Conservation (phyloP, 1,140 invertebrate genomes). For the Tigriopus japonicus region DNA sequence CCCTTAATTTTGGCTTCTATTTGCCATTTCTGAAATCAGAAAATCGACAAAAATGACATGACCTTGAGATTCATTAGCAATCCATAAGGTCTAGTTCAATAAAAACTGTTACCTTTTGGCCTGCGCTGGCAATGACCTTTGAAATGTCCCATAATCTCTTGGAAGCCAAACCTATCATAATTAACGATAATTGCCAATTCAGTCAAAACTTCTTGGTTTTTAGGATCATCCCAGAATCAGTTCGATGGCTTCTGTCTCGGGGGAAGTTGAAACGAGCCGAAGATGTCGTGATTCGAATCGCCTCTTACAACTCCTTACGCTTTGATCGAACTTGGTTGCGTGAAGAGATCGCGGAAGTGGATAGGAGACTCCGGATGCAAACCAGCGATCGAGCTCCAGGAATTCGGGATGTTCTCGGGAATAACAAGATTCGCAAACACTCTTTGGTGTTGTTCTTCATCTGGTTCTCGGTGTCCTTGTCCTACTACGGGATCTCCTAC, state of each 20-base stretch:
- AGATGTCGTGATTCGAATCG: conserved; percentile 15
- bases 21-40: no score
- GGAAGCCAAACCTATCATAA: no score
- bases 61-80: no score
- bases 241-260: conserved; percentile 19
- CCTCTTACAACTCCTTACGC: conserved; percentile 17
- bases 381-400: neutral
- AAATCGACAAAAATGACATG: no score
- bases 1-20: no score
- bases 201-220: neutral
- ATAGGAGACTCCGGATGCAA: neutral
- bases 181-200: no score
- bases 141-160: no score
- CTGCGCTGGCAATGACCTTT: no score
- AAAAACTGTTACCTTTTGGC: no score
- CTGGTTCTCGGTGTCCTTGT: conserved; percentile 23
- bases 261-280: conserved; percentile 17
- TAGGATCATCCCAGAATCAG: conserved; percentile 20
- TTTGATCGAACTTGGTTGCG: conserved; percentile 15
- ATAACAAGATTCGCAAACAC: conserved; percentile 13
- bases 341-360: conserved; percentile 13
- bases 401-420: conserved; percentile 14
- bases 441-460: conserved; percentile 17
- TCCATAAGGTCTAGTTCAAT: no score
- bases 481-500: conserved; percentile 20